phyloP scores from a whole-genome alignment of 2,797 vertebrate genomes.

The Anisognathus igniventris region DNA sequence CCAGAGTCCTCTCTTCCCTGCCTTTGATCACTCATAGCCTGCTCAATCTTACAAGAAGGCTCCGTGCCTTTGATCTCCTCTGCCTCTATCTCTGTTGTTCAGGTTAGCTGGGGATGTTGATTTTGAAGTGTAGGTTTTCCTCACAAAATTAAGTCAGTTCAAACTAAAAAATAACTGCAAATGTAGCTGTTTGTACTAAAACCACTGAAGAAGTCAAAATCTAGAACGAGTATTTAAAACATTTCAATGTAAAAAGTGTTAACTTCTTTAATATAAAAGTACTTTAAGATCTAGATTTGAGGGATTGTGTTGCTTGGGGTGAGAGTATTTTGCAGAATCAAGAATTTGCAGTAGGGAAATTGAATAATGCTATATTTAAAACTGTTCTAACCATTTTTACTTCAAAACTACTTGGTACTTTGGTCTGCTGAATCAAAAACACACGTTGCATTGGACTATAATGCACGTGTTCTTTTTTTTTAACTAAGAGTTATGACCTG shows the following conservation, averaged over 20 bases:
- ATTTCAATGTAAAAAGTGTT: neutral
- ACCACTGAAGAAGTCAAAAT: neutral
- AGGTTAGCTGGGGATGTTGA: neutral
- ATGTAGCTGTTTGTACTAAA: neutral
- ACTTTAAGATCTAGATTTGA: neutral
- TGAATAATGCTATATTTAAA: neutral
- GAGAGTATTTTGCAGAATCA: neutral
- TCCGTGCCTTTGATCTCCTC: constrained; percentile 38
- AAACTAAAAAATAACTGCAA: neutral
- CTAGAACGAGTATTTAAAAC: neutral
- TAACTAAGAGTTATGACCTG: neutral
- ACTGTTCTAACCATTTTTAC: neutral
- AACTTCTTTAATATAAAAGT: neutral
- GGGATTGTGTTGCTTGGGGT: neutral
- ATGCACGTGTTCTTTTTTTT: neutral
- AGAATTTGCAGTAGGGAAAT: neutral
- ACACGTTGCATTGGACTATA: neutral
- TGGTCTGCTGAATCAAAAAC: neutral
- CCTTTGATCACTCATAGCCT: constrained; percentile 53
- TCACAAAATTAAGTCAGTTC: neutral
- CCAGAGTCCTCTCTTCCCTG: neutral
- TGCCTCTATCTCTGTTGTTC: neutral
- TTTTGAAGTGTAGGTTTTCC: neutral
- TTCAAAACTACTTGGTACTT: neutral
- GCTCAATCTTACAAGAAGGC: constrained; percentile 27